Conservation (phyloP, 2,113 vertebrate genomes). For the Amia ocellicauda region DNA sequence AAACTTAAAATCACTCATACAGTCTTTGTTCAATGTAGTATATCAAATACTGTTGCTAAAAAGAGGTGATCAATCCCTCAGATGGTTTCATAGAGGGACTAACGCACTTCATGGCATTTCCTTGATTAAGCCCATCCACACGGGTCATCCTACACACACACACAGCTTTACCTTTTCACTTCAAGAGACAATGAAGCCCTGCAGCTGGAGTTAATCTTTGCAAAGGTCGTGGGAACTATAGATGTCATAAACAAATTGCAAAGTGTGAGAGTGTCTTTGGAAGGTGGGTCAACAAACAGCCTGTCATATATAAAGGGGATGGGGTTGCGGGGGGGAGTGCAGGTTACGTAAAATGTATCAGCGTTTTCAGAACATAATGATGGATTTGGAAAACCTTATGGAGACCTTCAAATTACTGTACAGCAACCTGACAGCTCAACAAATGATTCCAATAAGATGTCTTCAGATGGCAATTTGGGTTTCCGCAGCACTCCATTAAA, state of each 20-base stretch:
- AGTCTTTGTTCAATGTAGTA: too few relatives aligned
- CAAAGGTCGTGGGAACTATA: conserved; percentile 21
- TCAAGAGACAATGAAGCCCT: conserved; percentile 22
- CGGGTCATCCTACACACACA: conserved; percentile 13
- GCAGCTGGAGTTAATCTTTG: conserved; percentile 20
- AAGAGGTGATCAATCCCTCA: too few relatives aligned
- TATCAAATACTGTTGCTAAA: too few relatives aligned
- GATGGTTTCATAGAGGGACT: conserved; percentile 10
- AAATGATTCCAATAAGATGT: neutral
- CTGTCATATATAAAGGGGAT: neutral
- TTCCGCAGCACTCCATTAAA: too few relatives aligned
- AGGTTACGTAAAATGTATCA: neutral
- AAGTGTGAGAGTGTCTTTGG: conserved; percentile 24
- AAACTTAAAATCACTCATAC: too few relatives aligned
- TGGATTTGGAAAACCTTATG: neutral
- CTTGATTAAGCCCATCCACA: conserved; percentile 21
- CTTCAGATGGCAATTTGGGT: neutral
- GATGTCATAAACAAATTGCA: conserved; percentile 20
- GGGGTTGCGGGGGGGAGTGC: too few relatives aligned
- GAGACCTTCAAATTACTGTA: neutral
- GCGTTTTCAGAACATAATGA: conserved; percentile 3
- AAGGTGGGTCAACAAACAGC: conserved; percentile 23
- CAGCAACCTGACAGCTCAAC: too few relatives aligned
- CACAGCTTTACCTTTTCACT: conserved; percentile 16
- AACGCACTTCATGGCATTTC: conserved; percentile 16